These are phyloP conservation scores for Myotis planiceps DNA, from an alignment of 2,797 vertebrate genomes.

Conservation along the genomic window DNA sequence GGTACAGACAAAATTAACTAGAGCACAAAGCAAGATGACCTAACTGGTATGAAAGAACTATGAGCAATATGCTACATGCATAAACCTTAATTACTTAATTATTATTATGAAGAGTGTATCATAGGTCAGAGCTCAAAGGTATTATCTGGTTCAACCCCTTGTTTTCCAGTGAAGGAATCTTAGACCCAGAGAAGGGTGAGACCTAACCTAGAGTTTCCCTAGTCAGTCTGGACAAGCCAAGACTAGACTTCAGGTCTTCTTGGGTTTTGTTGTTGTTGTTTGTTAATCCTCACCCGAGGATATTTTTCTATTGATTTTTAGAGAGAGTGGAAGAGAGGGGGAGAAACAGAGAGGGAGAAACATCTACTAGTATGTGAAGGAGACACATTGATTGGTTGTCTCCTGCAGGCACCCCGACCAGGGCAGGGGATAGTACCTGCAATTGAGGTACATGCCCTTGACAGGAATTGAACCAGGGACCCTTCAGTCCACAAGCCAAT, in stretches of 20 bases:
- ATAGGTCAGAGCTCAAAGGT: slow-evolving; percentile 53
- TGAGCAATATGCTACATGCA: slow-evolving; percentile 51
- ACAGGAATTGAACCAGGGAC: too few relatives aligned
- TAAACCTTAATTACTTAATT: slow-evolving; percentile 70
- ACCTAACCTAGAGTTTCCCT: background rate
- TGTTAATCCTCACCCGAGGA: too few relatives aligned
- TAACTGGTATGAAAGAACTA: slow-evolving; percentile 62
- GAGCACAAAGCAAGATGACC: slow-evolving; percentile 63
- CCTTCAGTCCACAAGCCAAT: too few relatives aligned
- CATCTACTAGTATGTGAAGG: too few relatives aligned
- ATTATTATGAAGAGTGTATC: slow-evolving; percentile 48
- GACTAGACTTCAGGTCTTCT: slow-evolving; percentile 4
- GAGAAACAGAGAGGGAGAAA: too few relatives aligned
- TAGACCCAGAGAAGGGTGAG: slow-evolving; percentile 30
- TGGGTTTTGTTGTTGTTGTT: too few relatives aligned
- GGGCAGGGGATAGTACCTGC: too few relatives aligned
- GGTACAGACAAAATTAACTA: slow-evolving; percentile 66
- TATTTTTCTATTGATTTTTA: too few relatives aligned
- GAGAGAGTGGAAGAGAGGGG: too few relatives aligned
- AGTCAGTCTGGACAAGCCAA: background rate
- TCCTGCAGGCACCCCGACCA: too few relatives aligned
- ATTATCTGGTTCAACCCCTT: slow-evolving; percentile 51
- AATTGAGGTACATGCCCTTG: too few relatives aligned
- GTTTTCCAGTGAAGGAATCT: slow-evolving; percentile 41
- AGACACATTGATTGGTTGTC: too few relatives aligned